Conservation (phyloP, 2,797 vertebrate species). For the Esox lucius region DNA sequence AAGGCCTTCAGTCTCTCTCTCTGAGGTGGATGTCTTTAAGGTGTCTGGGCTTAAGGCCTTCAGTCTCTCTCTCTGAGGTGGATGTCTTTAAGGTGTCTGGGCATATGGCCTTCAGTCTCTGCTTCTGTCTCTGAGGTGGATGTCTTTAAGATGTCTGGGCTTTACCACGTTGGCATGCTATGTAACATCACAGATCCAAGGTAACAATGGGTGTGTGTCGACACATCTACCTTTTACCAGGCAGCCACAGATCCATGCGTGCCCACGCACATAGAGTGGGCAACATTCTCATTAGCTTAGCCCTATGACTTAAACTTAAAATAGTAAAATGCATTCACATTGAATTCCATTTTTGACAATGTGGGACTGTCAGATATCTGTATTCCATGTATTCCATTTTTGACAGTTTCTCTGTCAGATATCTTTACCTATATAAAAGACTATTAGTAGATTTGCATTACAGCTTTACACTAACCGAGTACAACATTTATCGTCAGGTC, state of each 20-base stretch:
- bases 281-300: neutral
- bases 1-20: conserved; percentile 24
- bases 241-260: no score
- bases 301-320: neutral
- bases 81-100: no score
- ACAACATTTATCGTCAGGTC: neutral
- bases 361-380: no score
- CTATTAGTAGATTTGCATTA: neutral
- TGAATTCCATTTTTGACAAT: no score
- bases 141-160: conserved; percentile 26
- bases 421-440: neutral
- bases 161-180: conserved; percentile 19
- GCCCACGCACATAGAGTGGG: no score
- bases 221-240: conserved; percentile 25
- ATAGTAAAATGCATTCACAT: no score
- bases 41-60: no score
- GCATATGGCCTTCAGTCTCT: no score
- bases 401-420: neutral
- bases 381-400: no score
- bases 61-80: no score
- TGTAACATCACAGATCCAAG: conserved; percentile 19
- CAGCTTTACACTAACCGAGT: neutral
- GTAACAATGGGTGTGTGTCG: conserved; percentile 37
- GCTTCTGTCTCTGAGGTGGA: no score
- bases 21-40: conserved; percentile 21